A percentile compares a stretch with the other conserved stretches of the same genome.
phyloP scores from a whole-genome alignment of 1,140 invertebrate genomes.

The Procambarus virginalis region DNA sequence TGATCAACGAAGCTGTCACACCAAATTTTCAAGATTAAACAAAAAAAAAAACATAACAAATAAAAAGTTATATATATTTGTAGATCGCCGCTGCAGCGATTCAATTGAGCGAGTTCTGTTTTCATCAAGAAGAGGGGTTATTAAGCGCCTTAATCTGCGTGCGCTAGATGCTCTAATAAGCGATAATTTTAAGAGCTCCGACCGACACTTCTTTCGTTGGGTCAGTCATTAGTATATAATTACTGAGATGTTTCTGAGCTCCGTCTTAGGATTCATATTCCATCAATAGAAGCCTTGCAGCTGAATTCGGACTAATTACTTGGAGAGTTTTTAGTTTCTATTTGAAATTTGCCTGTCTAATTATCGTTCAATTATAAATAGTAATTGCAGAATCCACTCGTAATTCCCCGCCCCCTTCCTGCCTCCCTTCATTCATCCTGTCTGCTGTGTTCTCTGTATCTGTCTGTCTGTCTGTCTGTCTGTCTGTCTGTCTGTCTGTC shows the following conservation, averaged over 20 bases:
- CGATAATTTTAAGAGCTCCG: conserved; percentile 14
- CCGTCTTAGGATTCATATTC: conserved; percentile 2
- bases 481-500: background rate
- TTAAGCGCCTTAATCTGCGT: conserved; percentile 17
- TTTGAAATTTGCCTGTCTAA: conserved; percentile 50
- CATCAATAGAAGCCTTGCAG: conserved; percentile 22
- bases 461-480: background rate
- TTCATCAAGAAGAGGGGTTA: conserved; percentile 6
- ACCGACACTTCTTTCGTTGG: conserved; percentile 17
- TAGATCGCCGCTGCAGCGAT: conserved; percentile 9
- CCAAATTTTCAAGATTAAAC: conserved; percentile 6
- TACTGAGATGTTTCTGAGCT: background rate
- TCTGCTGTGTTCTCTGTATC: background rate
- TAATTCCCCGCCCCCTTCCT: conserved; percentile 21
- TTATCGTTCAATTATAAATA: conserved; percentile 49
- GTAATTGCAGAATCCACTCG: conserved; percentile 37
- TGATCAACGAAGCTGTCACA: conserved; percentile 31
- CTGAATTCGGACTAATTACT: conserved; percentile 52
- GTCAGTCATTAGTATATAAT: conserved; percentile 25
- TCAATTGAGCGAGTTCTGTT: conserved; percentile 25
- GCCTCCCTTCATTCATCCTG: conserved; percentile 22
- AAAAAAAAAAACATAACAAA: background rate
- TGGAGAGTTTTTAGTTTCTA: conserved; percentile 23
- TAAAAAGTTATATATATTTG: conserved; percentile 25
- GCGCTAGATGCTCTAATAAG: conserved; percentile 13